Percentiles rank a stretch among this genome's conserved stretches.
Evolutionary conservation across 2,113 vertebrate species (phyloP).

Genomic region (Thalassarche chlororhynchos): DNA sequence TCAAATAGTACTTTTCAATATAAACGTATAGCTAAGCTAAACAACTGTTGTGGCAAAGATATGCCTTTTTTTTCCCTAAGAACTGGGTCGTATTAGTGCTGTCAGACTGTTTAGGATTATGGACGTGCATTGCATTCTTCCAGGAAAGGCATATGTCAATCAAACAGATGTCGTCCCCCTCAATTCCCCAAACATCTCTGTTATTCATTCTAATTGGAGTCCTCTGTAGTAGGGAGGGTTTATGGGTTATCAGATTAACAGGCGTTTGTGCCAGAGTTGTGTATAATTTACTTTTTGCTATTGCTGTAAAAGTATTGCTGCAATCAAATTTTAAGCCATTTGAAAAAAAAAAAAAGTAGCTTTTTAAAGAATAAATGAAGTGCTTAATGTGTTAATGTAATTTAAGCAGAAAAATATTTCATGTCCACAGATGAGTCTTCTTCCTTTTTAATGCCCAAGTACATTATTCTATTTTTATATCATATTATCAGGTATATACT

Average conservation of each 20-base stretch:
- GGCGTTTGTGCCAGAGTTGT: not conserved
- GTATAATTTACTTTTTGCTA: not conserved
- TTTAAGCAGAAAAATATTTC: not conserved
- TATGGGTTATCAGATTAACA: conserved; percentile 47
- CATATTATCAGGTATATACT: not conserved
- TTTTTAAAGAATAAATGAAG: not conserved
- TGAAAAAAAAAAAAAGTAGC: not conserved
- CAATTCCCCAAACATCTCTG: conserved; percentile 1
- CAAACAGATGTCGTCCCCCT: not conserved
- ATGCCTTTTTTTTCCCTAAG: not conserved
- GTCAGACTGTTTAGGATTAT: not conserved
- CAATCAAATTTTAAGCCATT: not conserved
- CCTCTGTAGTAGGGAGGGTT: not conserved
- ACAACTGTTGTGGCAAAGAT: not conserved
- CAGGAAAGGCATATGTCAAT: conserved; percentile 26
- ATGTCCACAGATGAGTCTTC: not conserved
- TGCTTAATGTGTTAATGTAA: not conserved
- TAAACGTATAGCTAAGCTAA: not conserved
- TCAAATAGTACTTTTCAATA: not conserved
- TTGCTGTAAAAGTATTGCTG: not conserved
- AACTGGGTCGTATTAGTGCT: not conserved
- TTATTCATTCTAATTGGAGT: conserved; percentile 50
- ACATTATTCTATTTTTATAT: not conserved
- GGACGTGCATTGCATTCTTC: not conserved
- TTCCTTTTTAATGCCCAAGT: not conserved